A percentile compares a stretch with the other conserved stretches of the same genome.
These are phyloP conservation scores for Pagrus major DNA, from an alignment of 2,113 vertebrate genomes.

Conservation along the genomic window DNA sequence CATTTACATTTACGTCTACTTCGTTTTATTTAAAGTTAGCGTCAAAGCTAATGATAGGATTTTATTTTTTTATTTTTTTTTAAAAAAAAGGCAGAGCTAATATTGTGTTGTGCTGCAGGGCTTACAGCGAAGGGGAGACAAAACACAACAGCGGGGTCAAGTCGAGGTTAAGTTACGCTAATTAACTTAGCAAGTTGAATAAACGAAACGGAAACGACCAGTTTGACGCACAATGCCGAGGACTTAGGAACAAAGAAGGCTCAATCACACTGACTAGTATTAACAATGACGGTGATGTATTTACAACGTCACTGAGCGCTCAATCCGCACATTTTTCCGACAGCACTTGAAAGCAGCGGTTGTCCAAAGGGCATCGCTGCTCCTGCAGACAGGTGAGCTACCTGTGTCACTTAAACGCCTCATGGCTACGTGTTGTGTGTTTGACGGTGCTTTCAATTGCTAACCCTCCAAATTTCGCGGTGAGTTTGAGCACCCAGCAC, in stretches of 20 bases:
- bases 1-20: accelerated
- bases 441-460: neutral
- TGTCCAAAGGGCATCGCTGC: neutral
- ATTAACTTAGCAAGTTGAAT: conserved; percentile 2
- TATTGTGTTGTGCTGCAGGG: neutral
- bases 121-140: neutral
- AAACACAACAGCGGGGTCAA: neutral
- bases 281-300: neutral
- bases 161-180: neutral
- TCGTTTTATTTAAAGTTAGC: neutral
- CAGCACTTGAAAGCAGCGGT: conserved; percentile 11
- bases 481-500: conserved; percentile 11
- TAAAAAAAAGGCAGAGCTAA: too few relatives aligned
- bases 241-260: neutral
- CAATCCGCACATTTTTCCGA: neutral
- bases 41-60: neutral
- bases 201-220: neutral
- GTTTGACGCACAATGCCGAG: neutral
- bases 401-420: conserved; percentile 4
- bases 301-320: accelerated
- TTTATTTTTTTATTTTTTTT: neutral
- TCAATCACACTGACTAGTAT: neutral
- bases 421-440: neutral
- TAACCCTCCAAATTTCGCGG: neutral
- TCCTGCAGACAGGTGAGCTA: conserved; percentile 24